phyloP scores from a whole-genome alignment of 2,888 invertebrate genomes.

The Heterodera filipjevi region DNA sequence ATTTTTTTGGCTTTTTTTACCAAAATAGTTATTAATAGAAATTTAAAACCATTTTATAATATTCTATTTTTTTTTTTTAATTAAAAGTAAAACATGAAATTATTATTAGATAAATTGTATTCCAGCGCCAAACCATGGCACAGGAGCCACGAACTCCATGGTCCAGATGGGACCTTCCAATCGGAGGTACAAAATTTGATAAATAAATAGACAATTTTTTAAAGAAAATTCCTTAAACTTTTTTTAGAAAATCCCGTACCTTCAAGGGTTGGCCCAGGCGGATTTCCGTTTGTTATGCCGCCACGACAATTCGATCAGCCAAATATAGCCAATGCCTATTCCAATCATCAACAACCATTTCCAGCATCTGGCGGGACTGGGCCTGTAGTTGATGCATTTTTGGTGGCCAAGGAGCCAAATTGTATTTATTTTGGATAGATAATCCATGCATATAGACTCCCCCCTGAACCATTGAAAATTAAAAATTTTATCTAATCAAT shows the following conservation, averaged over 20 bases:
- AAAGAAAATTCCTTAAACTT: not conserved
- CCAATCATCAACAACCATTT: not conserved
- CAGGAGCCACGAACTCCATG: slow-evolving; percentile 37
- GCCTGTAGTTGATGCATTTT: slow-evolving; percentile 2
- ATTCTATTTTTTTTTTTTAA: no score
- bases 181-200: slow-evolving; percentile 7
- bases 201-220: no score
- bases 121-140: slow-evolving; percentile 24
- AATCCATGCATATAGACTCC: no score
- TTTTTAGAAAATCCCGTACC: not conserved
- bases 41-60: no score
- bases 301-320: slow-evolving; percentile 22
- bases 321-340: not conserved
- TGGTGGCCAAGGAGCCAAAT: slow-evolving; percentile 25
- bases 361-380: not conserved
- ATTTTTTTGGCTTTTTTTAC: no score
- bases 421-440: not conserved
- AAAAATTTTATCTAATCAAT: no score
- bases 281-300: not conserved
- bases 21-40: no score
- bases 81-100: no score
- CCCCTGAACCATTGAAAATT: no score
- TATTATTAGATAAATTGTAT: no score
- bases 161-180: slow-evolving; percentile 39
- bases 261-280: not conserved